These are phyloP conservation scores for Sceloporus tristichus DNA, from an alignment of 2,113 vertebrate species.

Conservation along the genomic window DNA sequence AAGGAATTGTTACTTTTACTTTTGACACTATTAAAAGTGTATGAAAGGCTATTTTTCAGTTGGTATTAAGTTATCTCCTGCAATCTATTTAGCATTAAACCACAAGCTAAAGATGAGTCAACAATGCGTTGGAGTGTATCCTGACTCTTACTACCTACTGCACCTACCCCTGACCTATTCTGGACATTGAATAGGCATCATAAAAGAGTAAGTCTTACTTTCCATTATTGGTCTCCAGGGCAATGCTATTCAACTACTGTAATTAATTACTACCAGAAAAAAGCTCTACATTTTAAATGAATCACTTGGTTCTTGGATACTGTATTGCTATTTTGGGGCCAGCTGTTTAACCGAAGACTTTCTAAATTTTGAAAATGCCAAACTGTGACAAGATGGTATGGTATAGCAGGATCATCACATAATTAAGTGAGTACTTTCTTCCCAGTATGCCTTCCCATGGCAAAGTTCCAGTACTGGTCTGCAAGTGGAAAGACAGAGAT, in stretches of 20 bases:
- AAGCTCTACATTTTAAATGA: background rate
- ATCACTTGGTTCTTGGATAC: background rate
- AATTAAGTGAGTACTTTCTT: background rate
- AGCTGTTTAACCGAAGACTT: background rate
- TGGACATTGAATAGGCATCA: constrained; percentile 38
- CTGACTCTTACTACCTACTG: too few species aligned
- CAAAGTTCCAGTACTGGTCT: background rate
- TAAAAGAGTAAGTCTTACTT: constrained; percentile 40
- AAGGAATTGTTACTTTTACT: too few species aligned
- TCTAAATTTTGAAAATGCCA: background rate
- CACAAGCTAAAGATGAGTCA: too few species aligned
- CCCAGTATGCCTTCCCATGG: background rate
- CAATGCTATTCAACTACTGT: constrained; percentile 1
- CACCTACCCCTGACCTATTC: constrained; percentile 26
- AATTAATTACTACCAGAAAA: constrained; percentile 34
- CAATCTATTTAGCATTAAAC: too few species aligned
- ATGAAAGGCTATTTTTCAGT: too few species aligned
- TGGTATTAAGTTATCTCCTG: too few species aligned
- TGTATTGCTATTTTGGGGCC: background rate
- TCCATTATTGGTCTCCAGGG: constrained; percentile 6
- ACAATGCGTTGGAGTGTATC: too few species aligned
- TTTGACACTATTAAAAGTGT: too few species aligned
- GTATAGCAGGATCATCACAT: background rate
- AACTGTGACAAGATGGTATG: background rate
- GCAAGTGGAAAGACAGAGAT: background rate